phyloP scores from a whole-genome alignment of 1,140 invertebrate genomes.

The Amyelois transitella region DNA sequence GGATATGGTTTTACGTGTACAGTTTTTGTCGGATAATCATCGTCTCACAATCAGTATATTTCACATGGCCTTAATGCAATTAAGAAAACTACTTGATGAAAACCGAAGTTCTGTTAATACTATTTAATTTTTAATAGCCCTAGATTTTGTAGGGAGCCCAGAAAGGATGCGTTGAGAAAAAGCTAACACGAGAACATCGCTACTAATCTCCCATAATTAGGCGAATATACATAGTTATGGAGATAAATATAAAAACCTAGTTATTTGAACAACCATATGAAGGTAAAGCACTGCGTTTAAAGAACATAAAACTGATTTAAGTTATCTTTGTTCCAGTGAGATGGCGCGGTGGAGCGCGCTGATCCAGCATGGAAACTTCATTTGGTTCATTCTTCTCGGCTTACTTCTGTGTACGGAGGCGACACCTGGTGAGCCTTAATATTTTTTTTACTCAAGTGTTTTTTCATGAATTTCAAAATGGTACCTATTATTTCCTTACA shows the following conservation, averaged over 20 bases:
- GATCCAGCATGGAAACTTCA: slow-evolving; percentile 40
- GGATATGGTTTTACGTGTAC: neutral
- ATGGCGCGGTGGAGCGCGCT: slow-evolving; percentile 63
- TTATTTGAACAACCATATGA: too few relatives aligned
- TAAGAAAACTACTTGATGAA: neutral
- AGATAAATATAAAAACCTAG: too few relatives aligned
- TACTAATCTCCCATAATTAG: too few relatives aligned
- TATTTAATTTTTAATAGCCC: too few relatives aligned
- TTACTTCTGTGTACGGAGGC: slow-evolving; percentile 37
- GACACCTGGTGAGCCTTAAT: slow-evolving; percentile 45
- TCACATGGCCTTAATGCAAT: neutral
- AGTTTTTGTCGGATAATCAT: neutral
- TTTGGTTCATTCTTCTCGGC: slow-evolving; percentile 45
- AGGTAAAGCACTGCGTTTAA: too few relatives aligned
- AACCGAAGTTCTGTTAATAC: too few relatives aligned
- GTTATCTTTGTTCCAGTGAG: slow-evolving; percentile 52
- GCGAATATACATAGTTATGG: too few relatives aligned
- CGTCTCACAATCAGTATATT: neutral
- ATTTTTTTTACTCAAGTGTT: neutral
- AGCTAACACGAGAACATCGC: too few relatives aligned
- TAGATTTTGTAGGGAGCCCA: too few relatives aligned
- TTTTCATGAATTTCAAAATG: neutral
- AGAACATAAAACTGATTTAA: neutral
- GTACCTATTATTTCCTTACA: neutral
- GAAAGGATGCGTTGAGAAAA: too few relatives aligned